Conservation (phyloP, 2,113 vertebrate genomes). For the Solenodon paradoxus region DNA sequence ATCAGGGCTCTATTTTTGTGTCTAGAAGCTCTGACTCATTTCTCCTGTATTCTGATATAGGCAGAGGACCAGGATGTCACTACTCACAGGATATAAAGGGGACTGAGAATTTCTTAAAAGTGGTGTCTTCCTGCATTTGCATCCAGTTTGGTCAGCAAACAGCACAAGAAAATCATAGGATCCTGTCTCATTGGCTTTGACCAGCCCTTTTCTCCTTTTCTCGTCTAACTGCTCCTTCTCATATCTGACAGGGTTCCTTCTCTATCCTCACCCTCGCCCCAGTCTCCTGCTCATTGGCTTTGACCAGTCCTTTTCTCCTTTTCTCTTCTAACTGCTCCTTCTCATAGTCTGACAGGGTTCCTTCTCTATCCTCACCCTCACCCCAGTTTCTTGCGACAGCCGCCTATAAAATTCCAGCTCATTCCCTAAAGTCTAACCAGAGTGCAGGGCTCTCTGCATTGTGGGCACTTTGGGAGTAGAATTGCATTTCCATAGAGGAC, state of each 20-base stretch:
- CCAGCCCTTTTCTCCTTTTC: neutral
- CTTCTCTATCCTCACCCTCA: neutral
- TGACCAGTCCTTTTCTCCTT: no score
- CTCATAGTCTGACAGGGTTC: no score
- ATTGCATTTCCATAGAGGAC: neutral
- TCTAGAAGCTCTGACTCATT: no score
- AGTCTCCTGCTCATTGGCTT: neutral
- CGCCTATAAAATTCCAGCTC: neutral
- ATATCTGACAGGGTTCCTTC: neutral
- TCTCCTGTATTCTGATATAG: neutral
- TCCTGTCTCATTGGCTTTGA: neutral
- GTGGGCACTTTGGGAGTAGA: neutral
- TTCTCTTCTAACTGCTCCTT: no score
- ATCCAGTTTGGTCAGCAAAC: neutral
- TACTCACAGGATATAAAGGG: neutral
- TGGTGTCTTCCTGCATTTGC: neutral
- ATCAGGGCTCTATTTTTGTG: neutral
- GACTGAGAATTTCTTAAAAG: neutral
- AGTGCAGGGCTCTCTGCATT: neutral
- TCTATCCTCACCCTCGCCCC: neutral
- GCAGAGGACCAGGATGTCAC: neutral
- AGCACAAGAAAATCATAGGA: neutral
- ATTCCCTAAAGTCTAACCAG: neutral
- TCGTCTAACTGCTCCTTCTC: neutral
- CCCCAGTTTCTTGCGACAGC: neutral